Evolutionary conservation across 2,888 invertebrate genomes (phyloP).

Genomic region (Polietes domitor): DNA sequence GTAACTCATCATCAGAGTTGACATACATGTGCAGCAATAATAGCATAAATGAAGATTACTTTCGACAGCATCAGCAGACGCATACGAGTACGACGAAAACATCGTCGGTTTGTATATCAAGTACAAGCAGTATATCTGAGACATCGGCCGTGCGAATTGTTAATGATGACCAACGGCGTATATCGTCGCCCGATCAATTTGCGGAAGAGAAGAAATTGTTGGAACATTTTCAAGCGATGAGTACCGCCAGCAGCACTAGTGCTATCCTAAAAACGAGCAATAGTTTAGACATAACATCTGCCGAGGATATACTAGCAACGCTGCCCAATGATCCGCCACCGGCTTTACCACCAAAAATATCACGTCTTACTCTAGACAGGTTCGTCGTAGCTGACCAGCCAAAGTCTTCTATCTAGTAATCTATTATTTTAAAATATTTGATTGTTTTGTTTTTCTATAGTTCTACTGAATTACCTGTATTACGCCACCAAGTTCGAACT

Average conservation of each 20-base stretch:
- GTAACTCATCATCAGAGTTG: slow-evolving; percentile 75
- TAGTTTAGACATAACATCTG: slow-evolving; percentile 71
- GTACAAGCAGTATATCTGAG: slow-evolving; percentile 56
- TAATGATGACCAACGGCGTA: slow-evolving; percentile 69
- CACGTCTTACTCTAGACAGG: slow-evolving; percentile 82
- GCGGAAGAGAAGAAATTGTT: slow-evolving; percentile 69
- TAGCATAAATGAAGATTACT: slow-evolving; percentile 68
- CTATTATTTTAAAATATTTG: background rate
- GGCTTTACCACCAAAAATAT: slow-evolving; percentile 84
- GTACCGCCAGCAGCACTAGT: slow-evolving; percentile 64
- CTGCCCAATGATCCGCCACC: slow-evolving; percentile 80
- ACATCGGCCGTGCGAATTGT: slow-evolving; percentile 46
- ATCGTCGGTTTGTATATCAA: slow-evolving; percentile 66
- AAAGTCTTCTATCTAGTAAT: background rate
- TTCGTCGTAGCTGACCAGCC: slow-evolving; percentile 26
- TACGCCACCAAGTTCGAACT: slow-evolving; percentile 75
- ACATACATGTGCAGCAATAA: slow-evolving; percentile 72
- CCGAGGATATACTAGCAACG: slow-evolving; percentile 66
- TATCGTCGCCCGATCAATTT: slow-evolving; percentile 66
- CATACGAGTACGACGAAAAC: slow-evolving; percentile 48
- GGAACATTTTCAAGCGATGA: slow-evolving; percentile 69
- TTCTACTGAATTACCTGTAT: slow-evolving; percentile 79
- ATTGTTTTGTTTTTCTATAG: slow-evolving; percentile 51
- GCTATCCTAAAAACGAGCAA: slow-evolving; percentile 68
- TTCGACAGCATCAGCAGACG: slow-evolving; percentile 65